Conservation (phyloP, 2,113 vertebrate species). For the Calonectris borealis region DNA sequence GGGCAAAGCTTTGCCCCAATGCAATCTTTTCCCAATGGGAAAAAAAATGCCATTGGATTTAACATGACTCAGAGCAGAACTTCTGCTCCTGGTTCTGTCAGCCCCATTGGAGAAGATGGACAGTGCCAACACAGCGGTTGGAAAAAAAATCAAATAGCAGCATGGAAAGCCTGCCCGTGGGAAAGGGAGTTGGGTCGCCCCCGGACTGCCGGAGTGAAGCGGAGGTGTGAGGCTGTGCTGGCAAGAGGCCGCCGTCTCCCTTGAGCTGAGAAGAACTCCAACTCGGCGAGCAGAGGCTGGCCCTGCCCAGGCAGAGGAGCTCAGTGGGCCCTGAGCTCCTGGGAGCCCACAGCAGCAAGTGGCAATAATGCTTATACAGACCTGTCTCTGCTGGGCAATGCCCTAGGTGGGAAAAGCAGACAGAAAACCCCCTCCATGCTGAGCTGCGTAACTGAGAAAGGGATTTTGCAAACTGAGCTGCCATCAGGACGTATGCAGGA, state of each 20-base stretch:
- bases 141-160: conserved; percentile 1
- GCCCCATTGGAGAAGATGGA: neutral
- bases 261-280: neutral
- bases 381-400: neutral
- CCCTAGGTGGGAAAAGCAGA: neutral
- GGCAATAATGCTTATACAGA: neutral
- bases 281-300: neutral
- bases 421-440: neutral
- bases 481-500: neutral
- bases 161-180: neutral
- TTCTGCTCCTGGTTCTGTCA: neutral
- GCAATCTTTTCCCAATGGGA: neutral
- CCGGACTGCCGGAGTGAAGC: neutral
- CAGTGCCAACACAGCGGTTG: neutral
- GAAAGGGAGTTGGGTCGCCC: neutral
- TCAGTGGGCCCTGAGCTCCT: neutral
- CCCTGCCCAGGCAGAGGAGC: neutral
- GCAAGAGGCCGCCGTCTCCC: neutral
- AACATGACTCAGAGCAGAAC: neutral
- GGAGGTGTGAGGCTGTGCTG: neutral
- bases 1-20: neutral
- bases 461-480: neutral
- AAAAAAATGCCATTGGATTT: neutral
- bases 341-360: neutral
- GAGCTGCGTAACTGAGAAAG: neutral